phyloP scores from a whole-genome alignment of 2,113 vertebrate genomes.

The Neogale vison region DNA sequence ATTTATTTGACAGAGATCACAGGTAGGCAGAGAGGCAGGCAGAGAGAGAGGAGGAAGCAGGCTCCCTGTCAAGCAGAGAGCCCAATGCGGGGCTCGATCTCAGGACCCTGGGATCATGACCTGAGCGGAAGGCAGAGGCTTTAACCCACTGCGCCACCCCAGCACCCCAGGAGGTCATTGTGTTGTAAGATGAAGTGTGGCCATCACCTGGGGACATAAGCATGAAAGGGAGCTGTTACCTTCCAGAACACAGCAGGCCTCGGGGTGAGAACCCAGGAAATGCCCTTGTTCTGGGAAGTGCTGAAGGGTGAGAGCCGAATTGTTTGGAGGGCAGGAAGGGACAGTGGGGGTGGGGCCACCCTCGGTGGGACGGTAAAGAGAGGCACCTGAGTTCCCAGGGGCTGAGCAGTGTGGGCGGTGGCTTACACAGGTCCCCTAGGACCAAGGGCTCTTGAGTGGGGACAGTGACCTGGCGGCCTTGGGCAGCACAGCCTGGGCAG shows the following conservation, averaged over 20 bases:
- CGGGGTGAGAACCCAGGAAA: too few species aligned
- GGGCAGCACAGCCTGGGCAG: neutral
- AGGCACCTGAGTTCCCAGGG: neutral
- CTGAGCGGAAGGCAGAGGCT: too few species aligned
- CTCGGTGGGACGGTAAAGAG: neutral
- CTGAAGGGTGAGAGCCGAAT: neutral
- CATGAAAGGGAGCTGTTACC: too few species aligned
- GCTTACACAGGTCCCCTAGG: neutral
- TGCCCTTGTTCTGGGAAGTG: neutral
- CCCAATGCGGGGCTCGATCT: too few species aligned
- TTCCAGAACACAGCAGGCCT: neutral
- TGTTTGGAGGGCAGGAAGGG: neutral
- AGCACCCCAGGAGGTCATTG: rapidly evolving
- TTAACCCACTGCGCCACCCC: too few species aligned
- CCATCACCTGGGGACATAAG: rapidly evolving
- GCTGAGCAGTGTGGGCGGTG: too few species aligned
- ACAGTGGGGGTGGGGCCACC: too few species aligned
- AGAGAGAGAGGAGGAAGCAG: too few species aligned
- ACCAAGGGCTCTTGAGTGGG: neutral
- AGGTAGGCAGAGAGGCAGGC: too few species aligned
- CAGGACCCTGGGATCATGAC: too few species aligned
- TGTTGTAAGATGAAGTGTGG: rapidly evolving
- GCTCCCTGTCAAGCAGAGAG: too few species aligned
- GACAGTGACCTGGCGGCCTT: neutral
- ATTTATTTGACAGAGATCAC: too few species aligned